A percentile compares a stretch with the other conserved stretches of the same genome.
Conservation (phyloP, 2,888 invertebrate species). For the Herminia tarsipennalis region DNA sequence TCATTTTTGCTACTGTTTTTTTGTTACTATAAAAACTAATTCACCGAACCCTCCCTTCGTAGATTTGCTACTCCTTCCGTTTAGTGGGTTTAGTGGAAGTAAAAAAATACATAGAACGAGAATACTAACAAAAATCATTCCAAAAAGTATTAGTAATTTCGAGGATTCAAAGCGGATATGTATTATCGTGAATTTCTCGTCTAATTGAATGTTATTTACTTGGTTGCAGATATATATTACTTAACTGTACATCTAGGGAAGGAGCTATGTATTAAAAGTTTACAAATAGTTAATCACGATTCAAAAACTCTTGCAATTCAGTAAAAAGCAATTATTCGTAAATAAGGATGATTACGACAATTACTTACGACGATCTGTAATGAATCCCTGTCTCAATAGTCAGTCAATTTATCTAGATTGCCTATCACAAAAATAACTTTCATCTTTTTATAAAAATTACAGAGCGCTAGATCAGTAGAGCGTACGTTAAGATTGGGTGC, state of each 20-base stretch:
- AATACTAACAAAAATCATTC: no score
- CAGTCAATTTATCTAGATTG: conserved; percentile 18
- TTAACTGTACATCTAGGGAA: no score
- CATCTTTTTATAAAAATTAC: conserved; percentile 68
- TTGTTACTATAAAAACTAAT: conserved; percentile 63
- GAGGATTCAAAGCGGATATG: no score
- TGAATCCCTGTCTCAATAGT: conserved; percentile 5
- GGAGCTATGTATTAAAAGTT: no score
- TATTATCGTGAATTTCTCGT: no score
- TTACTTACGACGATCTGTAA: not conserved
- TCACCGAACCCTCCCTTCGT: conserved; percentile 44
- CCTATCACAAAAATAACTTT: conserved; percentile 32
- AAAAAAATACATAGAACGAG: no score
- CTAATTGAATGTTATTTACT: no score
- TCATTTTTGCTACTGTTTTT: conserved; percentile 83
- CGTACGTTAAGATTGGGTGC: conserved; percentile 60
- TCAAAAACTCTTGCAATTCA: no score
- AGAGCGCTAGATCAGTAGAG: conserved; percentile 62
- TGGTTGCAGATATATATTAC: no score
- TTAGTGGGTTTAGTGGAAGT: conserved; percentile 34
- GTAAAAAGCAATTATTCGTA: not conserved
- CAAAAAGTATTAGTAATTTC: no score
- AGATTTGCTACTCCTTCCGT: conserved; percentile 55
- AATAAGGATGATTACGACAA: not conserved
- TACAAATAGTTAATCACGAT: no score